phyloP scores from a whole-genome alignment of 2,797 vertebrate species.

The Mergus octosetaceus region DNA sequence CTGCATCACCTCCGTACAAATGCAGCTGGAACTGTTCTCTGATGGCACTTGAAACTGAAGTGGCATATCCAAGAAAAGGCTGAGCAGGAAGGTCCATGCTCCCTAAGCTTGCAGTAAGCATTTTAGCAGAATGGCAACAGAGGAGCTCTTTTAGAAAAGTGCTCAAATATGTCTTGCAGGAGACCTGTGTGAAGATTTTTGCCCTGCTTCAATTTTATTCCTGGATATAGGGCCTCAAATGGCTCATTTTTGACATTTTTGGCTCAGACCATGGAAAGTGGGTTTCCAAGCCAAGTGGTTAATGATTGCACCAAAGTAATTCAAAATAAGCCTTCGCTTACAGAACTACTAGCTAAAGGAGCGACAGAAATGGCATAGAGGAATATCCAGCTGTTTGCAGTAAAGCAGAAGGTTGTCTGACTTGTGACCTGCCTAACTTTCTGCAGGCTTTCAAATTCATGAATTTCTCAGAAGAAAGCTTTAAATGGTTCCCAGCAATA shows the following conservation, averaged over 20 bases:
- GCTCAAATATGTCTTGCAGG: neutral
- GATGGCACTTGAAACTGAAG: neutral
- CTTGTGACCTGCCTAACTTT: slow-evolving; percentile 1
- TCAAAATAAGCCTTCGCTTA: slow-evolving; percentile 59
- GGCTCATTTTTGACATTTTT: slow-evolving; percentile 61
- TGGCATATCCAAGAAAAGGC: neutral
- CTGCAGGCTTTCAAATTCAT: slow-evolving; percentile 18
- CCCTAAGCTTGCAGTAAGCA: neutral
- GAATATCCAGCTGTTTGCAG: slow-evolving; percentile 46
- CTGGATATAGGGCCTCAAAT: slow-evolving; percentile 55
- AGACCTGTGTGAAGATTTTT: slow-evolving; percentile 7
- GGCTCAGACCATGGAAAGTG: slow-evolving; percentile 54
- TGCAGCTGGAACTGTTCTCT: neutral
- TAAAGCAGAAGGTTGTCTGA: slow-evolving; percentile 20
- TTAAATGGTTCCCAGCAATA: neutral
- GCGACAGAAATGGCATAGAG: slow-evolving; percentile 42
- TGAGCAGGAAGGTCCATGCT: neutral
- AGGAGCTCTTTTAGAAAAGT: neutral
- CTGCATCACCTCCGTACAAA: neutral
- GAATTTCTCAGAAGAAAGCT: slow-evolving; percentile 19
- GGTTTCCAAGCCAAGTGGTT: slow-evolving; percentile 64
- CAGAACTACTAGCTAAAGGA: slow-evolving; percentile 31
- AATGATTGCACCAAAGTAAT: slow-evolving; percentile 59
- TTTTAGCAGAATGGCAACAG: neutral
- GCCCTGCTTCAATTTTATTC: slow-evolving; percentile 38